These are phyloP conservation scores for Nebria salina DNA, from an alignment of 2,888 invertebrate genomes.

Conservation along the genomic window DNA sequence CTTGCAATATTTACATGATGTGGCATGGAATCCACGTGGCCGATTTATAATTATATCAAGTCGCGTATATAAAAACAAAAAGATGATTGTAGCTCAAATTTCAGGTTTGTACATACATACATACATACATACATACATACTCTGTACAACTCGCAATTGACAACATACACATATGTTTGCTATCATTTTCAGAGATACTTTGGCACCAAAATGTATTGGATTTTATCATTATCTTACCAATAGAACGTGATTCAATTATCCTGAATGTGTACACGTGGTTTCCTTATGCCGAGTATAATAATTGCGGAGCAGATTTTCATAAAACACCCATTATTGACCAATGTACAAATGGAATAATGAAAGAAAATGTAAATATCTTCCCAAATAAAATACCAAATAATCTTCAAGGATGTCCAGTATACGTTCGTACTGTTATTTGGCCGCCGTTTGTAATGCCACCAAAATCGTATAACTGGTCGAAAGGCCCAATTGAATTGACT, in stretches of 20 bases:
- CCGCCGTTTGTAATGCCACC: slow-evolving; percentile 50
- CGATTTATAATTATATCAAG: slow-evolving; percentile 12
- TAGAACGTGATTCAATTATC: background rate
- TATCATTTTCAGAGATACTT: background rate
- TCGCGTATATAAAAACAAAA: background rate
- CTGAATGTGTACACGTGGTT: slow-evolving; percentile 34
- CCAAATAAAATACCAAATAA: slow-evolving; percentile 47
- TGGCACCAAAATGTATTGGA: slow-evolving; percentile 6
- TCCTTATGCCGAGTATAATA: slow-evolving; percentile 13
- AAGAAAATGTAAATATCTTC: slow-evolving; percentile 2
- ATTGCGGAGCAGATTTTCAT: slow-evolving; percentile 19
- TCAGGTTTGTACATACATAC: background rate
- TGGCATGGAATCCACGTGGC: slow-evolving; percentile 13
- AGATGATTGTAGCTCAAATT: background rate
- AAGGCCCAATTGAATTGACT: slow-evolving; percentile 44
- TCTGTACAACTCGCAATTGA: too few species aligned
- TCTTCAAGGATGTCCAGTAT: slow-evolving; percentile 47
- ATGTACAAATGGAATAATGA: slow-evolving; percentile 23
- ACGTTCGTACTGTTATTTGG: slow-evolving; percentile 49
- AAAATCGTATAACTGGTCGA: slow-evolving; percentile 6
- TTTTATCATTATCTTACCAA: slow-evolving; percentile 6
- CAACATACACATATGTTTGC: too few species aligned
- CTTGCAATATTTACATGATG: slow-evolving; percentile 2
- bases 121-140: background rate
- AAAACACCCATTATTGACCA: slow-evolving; percentile 19